These are phyloP conservation scores for Paramormyrops hopkinsi DNA, from an alignment of 2,797 vertebrate genomes.

Conservation along the genomic window DNA sequence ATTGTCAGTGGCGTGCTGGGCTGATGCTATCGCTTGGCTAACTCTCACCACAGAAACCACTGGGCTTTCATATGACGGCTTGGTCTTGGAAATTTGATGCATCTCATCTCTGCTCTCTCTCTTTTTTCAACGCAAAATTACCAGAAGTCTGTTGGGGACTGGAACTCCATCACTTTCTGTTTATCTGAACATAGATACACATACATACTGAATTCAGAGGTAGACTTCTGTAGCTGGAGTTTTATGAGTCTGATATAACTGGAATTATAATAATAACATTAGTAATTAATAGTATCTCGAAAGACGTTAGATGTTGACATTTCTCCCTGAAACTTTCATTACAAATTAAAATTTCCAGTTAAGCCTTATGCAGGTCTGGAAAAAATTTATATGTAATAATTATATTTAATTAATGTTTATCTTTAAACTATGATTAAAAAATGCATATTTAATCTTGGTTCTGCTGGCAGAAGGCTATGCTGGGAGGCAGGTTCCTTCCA, in stretches of 20 bases:
- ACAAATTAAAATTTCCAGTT: background rate
- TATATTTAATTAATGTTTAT: background rate
- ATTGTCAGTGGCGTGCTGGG: constrained; percentile 43
- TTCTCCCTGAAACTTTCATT: background rate
- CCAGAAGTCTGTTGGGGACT: constrained; percentile 49
- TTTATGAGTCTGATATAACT: background rate
- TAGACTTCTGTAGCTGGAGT: background rate
- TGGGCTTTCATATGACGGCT: constrained; percentile 50
- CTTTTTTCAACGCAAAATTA: constrained; percentile 49
- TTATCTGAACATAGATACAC: constrained; percentile 27
- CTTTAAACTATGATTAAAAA: background rate
- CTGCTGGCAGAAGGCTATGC: background rate
- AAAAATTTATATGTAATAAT: background rate
- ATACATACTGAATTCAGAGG: background rate
- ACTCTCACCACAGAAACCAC: constrained; percentile 60
- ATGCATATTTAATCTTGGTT: background rate
- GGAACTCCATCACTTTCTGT: constrained; percentile 44
- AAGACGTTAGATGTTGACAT: background rate
- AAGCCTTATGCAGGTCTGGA: background rate
- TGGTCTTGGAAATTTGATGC: constrained; percentile 61
- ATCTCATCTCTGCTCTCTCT: constrained; percentile 41
- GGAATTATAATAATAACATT: background rate
- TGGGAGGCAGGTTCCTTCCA: background rate
- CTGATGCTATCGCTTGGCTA: constrained; percentile 49
- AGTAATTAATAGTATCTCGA: background rate